Evolutionary conservation across 1,140 invertebrate genomes (phyloP).

Genomic region (Drosophila virilis): DNA sequence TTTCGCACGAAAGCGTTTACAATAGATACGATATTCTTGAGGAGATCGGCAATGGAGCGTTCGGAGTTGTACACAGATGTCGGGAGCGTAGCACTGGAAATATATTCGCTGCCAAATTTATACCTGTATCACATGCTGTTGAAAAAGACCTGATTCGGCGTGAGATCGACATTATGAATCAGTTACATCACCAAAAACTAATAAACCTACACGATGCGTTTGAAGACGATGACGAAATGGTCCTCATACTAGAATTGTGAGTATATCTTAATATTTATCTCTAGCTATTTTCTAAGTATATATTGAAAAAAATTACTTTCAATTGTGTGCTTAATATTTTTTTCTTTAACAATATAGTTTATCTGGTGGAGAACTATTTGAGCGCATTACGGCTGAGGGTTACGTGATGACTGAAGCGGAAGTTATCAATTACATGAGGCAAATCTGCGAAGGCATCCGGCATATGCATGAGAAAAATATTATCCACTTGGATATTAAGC

Average conservation of each 20-base stretch:
- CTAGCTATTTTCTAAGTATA: constrained; percentile 27
- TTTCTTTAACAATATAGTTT: constrained; percentile 88
- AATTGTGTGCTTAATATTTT: neutral
- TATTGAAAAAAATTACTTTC: no score
- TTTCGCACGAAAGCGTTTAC: constrained; percentile 97
- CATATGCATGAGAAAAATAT: constrained; percentile 99
- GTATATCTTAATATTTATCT: constrained; percentile 65
- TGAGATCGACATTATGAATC: constrained; percentile 99
- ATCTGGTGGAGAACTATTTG: constrained; percentile 99
- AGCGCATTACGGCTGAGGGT: constrained; percentile 98
- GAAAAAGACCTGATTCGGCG: constrained; percentile 98
- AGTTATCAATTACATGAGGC: constrained; percentile 99
- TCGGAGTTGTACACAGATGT: constrained; percentile 99
- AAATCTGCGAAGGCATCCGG: constrained; percentile 98
- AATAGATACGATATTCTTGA: constrained; percentile 99
- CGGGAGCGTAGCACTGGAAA: constrained; percentile 97
- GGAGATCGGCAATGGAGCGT: constrained; percentile 99
- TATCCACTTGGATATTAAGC: constrained; percentile 98
- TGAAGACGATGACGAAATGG: constrained; percentile 99
- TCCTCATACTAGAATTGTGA: constrained; percentile 99
- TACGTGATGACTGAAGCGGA: constrained; percentile 99
- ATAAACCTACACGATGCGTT: constrained; percentile 99
- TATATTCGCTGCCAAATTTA: constrained; percentile 99
- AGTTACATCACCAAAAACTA: constrained; percentile 98
- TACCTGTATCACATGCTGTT: constrained; percentile 96